Evolutionary conservation across 1,140 invertebrate genomes (phyloP).

Genomic region (Drosophila yakuba): DNA sequence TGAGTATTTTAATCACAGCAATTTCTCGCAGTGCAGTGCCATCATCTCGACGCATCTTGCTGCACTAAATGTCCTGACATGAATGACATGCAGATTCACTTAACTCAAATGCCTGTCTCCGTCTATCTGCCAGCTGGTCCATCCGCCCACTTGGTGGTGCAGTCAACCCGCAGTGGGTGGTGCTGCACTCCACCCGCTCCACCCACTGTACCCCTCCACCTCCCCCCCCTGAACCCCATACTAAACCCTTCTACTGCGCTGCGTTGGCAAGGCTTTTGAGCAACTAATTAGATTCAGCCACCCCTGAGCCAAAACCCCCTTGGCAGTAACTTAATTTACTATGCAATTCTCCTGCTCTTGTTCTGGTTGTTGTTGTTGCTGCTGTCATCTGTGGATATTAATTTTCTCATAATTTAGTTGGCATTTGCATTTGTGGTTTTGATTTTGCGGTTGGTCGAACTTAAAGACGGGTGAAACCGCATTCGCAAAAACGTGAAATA

Average conservation of each 20-base stretch:
- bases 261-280: constrained; percentile 64
- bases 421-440: constrained; percentile 72
- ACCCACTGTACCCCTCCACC: neutral
- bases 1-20: neutral
- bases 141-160: constrained; percentile 7
- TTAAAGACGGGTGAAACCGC: constrained; percentile 52
- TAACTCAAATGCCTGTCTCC: constrained; percentile 63
- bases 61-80: constrained; percentile 75
- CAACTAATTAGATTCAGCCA: constrained; percentile 72
- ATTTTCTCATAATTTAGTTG: constrained; percentile 81
- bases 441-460: constrained; percentile 73
- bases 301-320: constrained; percentile 22
- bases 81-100: constrained; percentile 80
- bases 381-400: constrained; percentile 71
- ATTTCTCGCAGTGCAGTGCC: constrained; percentile 10
- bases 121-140: constrained; percentile 22
- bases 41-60: constrained; percentile 20
- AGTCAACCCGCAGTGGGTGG: neutral
- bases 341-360: constrained; percentile 59
- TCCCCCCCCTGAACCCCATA: neutral
- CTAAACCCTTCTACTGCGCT: constrained; percentile 10
- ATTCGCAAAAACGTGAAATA: constrained; percentile 1
- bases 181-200: neutral
- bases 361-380: constrained; percentile 17
- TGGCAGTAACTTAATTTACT: constrained; percentile 72